Conservation (phyloP, 2,888 invertebrate species). For the Villa cingulata region DNA sequence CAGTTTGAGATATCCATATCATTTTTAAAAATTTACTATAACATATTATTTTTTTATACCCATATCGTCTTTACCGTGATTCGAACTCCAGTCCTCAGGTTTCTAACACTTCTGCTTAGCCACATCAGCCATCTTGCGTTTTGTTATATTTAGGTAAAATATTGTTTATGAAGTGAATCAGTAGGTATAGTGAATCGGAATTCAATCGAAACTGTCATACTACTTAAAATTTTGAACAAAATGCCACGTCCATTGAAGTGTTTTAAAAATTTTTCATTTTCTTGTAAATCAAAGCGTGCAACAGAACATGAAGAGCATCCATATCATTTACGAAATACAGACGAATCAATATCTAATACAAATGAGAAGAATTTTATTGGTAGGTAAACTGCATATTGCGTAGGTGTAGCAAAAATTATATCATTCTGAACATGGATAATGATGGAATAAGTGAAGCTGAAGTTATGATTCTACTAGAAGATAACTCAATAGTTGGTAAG, state of each 20-base stretch:
- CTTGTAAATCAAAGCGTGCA: neutral
- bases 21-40: neutral
- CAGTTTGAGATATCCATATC: neutral
- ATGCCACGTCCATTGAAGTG: neutral
- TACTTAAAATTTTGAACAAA: neutral
- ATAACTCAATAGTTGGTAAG: too few species aligned
- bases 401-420: neutral
- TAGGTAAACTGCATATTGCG: neutral
- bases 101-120: neutral
- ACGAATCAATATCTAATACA: neutral
- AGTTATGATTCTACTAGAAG: too few species aligned
- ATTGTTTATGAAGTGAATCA: neutral
- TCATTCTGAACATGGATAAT: neutral
- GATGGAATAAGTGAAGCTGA: too few species aligned
- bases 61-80: neutral
- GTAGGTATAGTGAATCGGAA: neutral
- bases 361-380: neutral
- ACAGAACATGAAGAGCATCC: neutral
- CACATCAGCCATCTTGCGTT: neutral
- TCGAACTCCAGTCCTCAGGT: neutral
- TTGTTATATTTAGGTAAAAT: neutral
- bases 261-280: neutral
- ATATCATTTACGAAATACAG: neutral
- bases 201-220: neutral
- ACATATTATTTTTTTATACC: neutral